These are phyloP conservation scores for Rhopilema esculentum DNA, from an alignment of 30 jellyfish, hydroid and myxozoan species.

Conservation along the genomic window DNA sequence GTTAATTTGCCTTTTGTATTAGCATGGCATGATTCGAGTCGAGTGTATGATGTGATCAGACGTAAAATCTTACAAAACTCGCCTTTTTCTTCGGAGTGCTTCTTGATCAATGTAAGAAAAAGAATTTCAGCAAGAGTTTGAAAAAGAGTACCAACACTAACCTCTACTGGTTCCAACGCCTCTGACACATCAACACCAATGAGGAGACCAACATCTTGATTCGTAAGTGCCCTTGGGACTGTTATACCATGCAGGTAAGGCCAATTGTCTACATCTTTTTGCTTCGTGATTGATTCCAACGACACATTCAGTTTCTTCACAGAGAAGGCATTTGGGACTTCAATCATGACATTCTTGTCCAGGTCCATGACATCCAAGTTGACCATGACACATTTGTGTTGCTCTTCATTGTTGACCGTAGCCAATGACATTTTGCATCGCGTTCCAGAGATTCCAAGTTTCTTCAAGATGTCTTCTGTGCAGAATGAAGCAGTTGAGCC, in stretches of 20 bases:
- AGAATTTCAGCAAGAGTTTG: not conserved
- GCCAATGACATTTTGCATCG: conserved; percentile 45
- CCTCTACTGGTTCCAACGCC: conserved; percentile 39
- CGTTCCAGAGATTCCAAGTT: conserved; percentile 47
- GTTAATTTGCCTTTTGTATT: not conserved
- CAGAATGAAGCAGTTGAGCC: conserved; percentile 69
- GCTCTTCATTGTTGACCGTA: conserved; percentile 41
- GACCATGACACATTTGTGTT: conserved; percentile 39
- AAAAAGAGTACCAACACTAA: not conserved
- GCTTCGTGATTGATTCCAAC: conserved; percentile 45
- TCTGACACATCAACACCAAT: conserved; percentile 55
- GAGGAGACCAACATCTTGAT: conserved; percentile 50
- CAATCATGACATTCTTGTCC: conserved; percentile 39
- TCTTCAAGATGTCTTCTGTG: conserved; percentile 35
- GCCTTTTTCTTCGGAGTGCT: not conserved
- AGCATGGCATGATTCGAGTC: not conserved
- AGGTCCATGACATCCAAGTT: conserved; percentile 47
- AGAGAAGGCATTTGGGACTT: conserved; percentile 44
- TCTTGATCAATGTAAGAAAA: not conserved
- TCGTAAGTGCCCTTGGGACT: conserved; percentile 20
- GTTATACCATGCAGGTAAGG: conserved; percentile 45
- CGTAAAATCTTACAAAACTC: not conserved
- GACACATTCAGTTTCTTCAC: conserved; percentile 28
- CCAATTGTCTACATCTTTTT: conserved; percentile 46
- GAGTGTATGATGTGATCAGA: not conserved